Percentiles rank a stretch among this genome's conserved stretches.
Conservation (phyloP, 2,888 invertebrate genomes). For the Schizaphis graminum region DNA sequence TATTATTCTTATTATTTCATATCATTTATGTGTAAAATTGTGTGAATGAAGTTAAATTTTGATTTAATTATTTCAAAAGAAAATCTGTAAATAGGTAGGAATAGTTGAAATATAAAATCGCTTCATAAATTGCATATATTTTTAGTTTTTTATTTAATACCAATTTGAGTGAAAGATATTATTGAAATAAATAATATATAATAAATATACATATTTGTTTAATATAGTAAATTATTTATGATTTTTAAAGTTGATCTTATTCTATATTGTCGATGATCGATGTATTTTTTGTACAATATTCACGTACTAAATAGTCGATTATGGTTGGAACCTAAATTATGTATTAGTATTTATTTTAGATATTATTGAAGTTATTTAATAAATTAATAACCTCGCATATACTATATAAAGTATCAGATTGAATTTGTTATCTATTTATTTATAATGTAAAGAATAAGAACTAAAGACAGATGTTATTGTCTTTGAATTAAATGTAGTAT, state of each 20-base stretch:
- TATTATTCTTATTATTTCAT: neutral
- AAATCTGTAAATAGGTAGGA: neutral
- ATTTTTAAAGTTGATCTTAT: neutral
- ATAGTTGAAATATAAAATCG: neutral
- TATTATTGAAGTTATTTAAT: neutral
- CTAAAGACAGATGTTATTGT: conserved; percentile 5
- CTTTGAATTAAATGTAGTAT: neutral
- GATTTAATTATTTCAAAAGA: neutral
- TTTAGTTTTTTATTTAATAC: neutral
- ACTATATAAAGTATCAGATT: neutral
- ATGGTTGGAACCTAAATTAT: neutral
- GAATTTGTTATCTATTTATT: neutral
- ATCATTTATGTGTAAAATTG: neutral
- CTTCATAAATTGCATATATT: neutral
- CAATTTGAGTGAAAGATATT: neutral
- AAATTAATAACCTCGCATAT: neutral
- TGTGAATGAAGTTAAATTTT: neutral
- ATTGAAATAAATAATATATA: neutral
- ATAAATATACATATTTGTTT: neutral
- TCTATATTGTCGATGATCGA: neutral
- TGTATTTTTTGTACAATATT: neutral
- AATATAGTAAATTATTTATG: neutral
- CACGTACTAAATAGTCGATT: too few relatives aligned
- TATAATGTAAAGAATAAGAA: neutral
- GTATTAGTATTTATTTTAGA: neutral